phyloP scores from a whole-genome alignment of 2,113 vertebrate genomes.

The Archilochus colubris region DNA sequence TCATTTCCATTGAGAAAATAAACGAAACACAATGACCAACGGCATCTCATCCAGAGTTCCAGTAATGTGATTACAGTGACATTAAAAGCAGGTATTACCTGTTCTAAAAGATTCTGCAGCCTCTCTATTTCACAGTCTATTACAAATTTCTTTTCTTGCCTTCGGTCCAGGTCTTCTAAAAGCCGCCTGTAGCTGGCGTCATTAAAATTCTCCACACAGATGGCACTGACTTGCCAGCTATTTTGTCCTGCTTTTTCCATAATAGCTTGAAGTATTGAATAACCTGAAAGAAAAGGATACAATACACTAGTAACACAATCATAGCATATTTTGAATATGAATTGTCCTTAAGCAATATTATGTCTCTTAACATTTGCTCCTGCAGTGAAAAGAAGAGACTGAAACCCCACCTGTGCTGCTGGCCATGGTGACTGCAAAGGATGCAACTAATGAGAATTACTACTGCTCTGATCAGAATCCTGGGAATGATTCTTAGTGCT shows the following conservation, averaged over 20 bases:
- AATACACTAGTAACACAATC: slow-evolving; percentile 36
- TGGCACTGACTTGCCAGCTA: slow-evolving; percentile 98
- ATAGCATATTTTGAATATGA: background rate
- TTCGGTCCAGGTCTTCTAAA: slow-evolving; percentile 94
- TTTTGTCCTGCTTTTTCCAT: slow-evolving; percentile 99
- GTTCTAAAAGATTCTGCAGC: slow-evolving; percentile 95
- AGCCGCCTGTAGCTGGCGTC: slow-evolving; percentile 94
- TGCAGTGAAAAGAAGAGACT: background rate
- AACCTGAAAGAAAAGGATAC: slow-evolving; percentile 83
- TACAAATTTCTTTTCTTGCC: slow-evolving; percentile 97
- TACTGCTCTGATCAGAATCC: background rate
- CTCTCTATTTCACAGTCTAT: slow-evolving; percentile 97
- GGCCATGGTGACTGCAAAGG: fast-evolving
- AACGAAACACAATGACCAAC: background rate
- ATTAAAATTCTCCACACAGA: slow-evolving; percentile 99
- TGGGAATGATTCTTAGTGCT: background rate
- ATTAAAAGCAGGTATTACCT: slow-evolving; percentile 80
- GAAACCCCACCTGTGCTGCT: background rate
- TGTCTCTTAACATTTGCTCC: background rate
- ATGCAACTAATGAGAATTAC: background rate
- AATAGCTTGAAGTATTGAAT: slow-evolving; percentile 98
- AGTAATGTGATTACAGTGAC: background rate
- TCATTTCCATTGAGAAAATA: background rate
- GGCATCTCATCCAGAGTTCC: background rate
- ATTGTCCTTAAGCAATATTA: slow-evolving; percentile 27